Conservation (phyloP, 2,113 vertebrate genomes). For the Ptilonorhynchus violaceus region DNA sequence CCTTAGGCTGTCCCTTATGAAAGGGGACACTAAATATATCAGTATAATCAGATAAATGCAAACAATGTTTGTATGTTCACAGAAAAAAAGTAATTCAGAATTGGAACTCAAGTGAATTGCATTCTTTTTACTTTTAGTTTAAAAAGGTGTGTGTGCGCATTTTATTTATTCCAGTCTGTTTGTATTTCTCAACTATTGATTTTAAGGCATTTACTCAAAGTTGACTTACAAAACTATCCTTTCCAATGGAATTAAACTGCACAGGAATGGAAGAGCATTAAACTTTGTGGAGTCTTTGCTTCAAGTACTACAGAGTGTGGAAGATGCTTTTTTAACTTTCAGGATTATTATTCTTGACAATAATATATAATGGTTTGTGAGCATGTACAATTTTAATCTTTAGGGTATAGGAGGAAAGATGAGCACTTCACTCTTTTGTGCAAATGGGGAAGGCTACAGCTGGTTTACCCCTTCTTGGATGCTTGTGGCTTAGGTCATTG, state of each 20-base stretch:
- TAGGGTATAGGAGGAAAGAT: not conserved
- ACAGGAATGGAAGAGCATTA: not conserved
- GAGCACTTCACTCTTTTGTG: not conserved
- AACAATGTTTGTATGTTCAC: not conserved
- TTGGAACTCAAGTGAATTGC: not conserved
- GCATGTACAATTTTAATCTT: not conserved
- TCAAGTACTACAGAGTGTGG: not conserved
- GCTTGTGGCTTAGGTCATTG: not conserved
- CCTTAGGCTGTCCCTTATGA: not conserved
- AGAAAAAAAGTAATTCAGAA: not conserved
- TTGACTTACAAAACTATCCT: not conserved
- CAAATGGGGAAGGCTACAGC: not conserved
- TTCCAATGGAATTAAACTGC: not conserved
- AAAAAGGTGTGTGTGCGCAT: not conserved
- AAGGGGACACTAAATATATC: not conserved
- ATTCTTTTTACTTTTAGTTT: not conserved
- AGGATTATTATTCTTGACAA: not conserved
- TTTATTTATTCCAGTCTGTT: not conserved
- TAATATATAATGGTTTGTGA: not conserved
- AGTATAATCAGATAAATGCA: not conserved
- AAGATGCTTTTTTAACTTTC: not conserved
- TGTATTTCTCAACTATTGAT: not conserved
- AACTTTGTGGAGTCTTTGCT: not conserved
- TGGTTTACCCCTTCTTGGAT: not conserved
- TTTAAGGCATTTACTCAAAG: not conserved